Conservation (phyloP, 2,888 invertebrate species). For the Teleogryllus oceanicus region DNA sequence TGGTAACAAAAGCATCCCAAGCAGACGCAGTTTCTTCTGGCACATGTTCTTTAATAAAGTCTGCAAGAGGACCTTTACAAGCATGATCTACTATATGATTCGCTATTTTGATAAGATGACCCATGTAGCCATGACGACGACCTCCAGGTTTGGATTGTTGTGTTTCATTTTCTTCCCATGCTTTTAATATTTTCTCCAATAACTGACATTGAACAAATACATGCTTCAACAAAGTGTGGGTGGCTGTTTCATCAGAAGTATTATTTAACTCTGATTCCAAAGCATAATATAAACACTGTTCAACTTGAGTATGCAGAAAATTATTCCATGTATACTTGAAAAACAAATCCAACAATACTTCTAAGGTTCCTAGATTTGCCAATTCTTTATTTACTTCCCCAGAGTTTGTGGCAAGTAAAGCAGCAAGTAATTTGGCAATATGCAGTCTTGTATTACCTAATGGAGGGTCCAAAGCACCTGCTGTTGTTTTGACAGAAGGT, state of each 20-base stretch:
- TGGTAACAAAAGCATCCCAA: conserved; percentile 50
- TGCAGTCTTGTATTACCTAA: conserved; percentile 77
- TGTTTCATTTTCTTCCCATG: conserved; percentile 74
- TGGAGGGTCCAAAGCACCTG: conserved; percentile 68
- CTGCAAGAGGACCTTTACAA: conserved; percentile 47
- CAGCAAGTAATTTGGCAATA: conserved; percentile 73
- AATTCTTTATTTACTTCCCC: conserved; percentile 66
- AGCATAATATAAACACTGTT: conserved; percentile 71
- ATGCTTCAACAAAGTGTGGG: conserved; percentile 43
- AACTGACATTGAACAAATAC: conserved; percentile 75
- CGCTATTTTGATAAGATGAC: conserved; percentile 57
- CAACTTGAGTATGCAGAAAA: conserved; percentile 89
- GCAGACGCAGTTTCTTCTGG: conserved; percentile 46
- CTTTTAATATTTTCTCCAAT: conserved; percentile 73
- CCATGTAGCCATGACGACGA: conserved; percentile 58
- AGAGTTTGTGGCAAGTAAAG: conserved; percentile 70
- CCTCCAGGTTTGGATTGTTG: conserved; percentile 55
- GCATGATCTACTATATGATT: conserved; percentile 49
- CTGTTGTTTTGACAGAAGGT: conserved; percentile 64
- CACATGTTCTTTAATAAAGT: conserved; percentile 46
- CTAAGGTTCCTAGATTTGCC: conserved; percentile 54
- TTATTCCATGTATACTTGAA: conserved; percentile 90
- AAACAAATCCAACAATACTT: conserved; percentile 70
- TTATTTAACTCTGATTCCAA: conserved; percentile 50
- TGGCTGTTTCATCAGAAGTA: conserved; percentile 39